Evolutionary conservation across 2,797 vertebrate genomes (phyloP).

Genomic region (Acanthurus lineatus): DNA sequence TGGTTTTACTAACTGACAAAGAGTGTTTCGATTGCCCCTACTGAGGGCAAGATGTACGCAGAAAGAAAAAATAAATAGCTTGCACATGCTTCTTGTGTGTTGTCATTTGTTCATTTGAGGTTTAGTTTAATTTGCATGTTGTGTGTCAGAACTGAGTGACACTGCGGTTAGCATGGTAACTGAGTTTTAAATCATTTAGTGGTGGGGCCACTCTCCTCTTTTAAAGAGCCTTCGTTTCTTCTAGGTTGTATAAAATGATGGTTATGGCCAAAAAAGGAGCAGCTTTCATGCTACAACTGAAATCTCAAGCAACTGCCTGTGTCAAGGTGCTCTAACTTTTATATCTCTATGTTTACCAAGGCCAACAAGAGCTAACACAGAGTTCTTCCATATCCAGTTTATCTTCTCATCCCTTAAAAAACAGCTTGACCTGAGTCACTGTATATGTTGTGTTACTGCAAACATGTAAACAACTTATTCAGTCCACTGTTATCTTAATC

Average conservation of each 20-base stretch:
- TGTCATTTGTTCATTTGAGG: neutral
- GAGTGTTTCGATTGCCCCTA: conserved; percentile 41
- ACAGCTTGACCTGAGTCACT: conserved; percentile 34
- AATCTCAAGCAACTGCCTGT: neutral
- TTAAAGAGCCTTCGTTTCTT: neutral
- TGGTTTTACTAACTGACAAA: conserved; percentile 21
- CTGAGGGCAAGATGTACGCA: conserved; percentile 26
- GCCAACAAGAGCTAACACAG: neutral
- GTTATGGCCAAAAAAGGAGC: neutral
- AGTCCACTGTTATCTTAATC: conserved; percentile 16
- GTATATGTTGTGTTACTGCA: neutral
- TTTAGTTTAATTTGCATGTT: conserved; percentile 16
- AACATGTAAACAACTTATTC: conserved; percentile 30
- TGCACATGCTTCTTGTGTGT: neutral
- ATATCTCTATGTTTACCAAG: conserved; percentile 1
- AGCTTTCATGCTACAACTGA: neutral
- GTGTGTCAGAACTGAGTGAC: neutral
- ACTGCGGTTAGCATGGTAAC: no score
- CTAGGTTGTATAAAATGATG: neutral
- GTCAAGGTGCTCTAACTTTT: neutral
- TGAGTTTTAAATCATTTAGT: neutral
- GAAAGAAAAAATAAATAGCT: conserved; percentile 32
- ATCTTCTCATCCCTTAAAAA: neutral
- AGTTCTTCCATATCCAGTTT: neutral
- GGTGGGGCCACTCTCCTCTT: no score